Conservation (phyloP, 2,113 vertebrate genomes). For the Ondatra zibethicus region DNA sequence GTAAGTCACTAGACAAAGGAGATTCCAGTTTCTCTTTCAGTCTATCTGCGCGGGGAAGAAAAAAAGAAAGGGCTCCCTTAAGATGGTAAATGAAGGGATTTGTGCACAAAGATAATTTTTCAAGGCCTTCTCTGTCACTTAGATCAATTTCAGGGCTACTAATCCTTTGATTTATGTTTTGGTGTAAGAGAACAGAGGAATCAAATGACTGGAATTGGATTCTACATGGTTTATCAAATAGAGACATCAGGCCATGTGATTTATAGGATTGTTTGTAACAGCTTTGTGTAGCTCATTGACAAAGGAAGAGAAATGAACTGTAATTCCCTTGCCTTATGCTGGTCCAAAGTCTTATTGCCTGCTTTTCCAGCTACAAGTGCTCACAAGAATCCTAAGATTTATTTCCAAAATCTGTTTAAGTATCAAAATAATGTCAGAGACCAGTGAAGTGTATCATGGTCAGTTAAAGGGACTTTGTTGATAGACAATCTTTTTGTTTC, state of each 20-base stretch:
- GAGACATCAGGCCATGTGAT: background rate
- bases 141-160: slow-evolving; percentile 51
- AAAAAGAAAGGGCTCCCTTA: background rate
- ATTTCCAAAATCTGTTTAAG: background rate
- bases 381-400: background rate
- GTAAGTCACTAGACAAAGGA: slow-evolving; percentile 49
- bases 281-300: background rate
- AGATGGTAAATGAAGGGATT: slow-evolving; percentile 28
- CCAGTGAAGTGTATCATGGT: background rate
- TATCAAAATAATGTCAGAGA: background rate
- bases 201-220: slow-evolving; percentile 27
- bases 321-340: background rate
- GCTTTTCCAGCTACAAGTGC: background rate
- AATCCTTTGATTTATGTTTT: slow-evolving; percentile 54
- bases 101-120: slow-evolving; percentile 47
- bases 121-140: slow-evolving; percentile 25
- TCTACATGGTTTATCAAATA: slow-evolving; percentile 3
- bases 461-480: background rate
- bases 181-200: slow-evolving; percentile 5
- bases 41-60: background rate
- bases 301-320: background rate
- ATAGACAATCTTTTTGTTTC: background rate
- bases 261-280: background rate
- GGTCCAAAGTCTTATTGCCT: background rate
- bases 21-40: background rate